phyloP scores from a whole-genome alignment of 2,888 invertebrate genomes.

The Callyntrura sp. region DNA sequence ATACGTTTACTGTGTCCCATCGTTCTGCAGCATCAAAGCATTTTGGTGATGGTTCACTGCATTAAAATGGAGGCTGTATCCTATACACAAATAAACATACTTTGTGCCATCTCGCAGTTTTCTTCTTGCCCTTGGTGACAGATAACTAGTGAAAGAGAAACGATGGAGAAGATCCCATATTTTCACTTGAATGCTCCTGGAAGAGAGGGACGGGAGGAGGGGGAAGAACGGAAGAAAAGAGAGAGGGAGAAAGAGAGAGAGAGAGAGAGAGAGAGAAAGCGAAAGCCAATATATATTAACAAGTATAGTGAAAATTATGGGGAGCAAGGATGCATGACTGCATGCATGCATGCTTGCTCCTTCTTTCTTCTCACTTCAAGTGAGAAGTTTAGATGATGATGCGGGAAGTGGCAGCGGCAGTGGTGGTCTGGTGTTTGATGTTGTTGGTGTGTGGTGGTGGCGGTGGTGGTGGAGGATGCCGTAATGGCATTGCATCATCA shows the following conservation, averaged over 20 bases:
- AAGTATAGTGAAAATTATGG: conserved; percentile 73
- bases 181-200: conserved; percentile 70
- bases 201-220: neutral
- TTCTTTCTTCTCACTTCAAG: conserved; percentile 52
- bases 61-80: conserved; percentile 24
- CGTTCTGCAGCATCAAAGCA: conserved; percentile 15
- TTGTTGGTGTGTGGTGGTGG: conserved; percentile 24
- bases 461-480: neutral
- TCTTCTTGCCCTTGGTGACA: conserved; percentile 72
- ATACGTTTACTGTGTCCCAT: conserved; percentile 32
- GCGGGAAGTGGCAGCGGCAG: conserved; percentile 32
- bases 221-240: neutral
- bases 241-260: conserved; percentile 29
- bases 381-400: conserved; percentile 52
- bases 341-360: conserved; percentile 68
- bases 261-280: conserved; percentile 31
- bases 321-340: conserved; percentile 76
- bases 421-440: conserved; percentile 5
- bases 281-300: conserved; percentile 74
- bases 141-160: conserved; percentile 72
- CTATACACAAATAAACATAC: neutral
- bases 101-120: neutral
- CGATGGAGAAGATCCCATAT: conserved; percentile 70
- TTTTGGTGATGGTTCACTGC: conserved; percentile 46
- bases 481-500: conserved; percentile 5